Evolutionary conservation across 2,113 vertebrate genomes (phyloP).

Genomic region (Crotophaga sulcirostris): DNA sequence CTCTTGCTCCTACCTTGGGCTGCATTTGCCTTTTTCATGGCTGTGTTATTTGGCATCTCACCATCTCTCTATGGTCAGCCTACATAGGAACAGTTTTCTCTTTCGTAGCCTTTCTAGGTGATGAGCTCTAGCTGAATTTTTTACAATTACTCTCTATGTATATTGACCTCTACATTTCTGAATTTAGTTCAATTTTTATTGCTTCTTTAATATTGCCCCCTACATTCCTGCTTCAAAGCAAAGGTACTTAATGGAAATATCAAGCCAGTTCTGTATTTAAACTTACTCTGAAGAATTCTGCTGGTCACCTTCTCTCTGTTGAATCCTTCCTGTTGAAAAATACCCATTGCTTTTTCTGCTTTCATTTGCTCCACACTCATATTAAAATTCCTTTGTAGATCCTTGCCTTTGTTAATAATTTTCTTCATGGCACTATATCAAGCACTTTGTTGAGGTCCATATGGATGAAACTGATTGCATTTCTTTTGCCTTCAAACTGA

Average conservation of each 20-base stretch:
- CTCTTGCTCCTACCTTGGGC: neutral
- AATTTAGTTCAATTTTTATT: neutral
- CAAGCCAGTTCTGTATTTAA: neutral
- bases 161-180: neutral
- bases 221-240: neutral
- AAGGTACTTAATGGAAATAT: neutral
- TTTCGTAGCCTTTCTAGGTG: neutral
- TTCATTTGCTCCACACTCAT: neutral
- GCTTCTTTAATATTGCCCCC: neutral
- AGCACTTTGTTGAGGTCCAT: neutral
- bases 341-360: neutral
- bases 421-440: neutral
- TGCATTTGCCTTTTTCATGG: neutral
- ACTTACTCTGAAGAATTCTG: neutral
- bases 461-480: neutral
- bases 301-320: neutral
- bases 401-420: neutral
- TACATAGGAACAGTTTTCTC: neutral
- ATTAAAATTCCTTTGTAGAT: neutral
- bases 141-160: neutral
- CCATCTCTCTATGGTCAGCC: neutral
- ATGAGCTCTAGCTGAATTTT: neutral
- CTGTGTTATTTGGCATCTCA: neutral
- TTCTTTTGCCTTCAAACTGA: neutral
- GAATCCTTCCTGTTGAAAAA: neutral